Percentiles rank a stretch among this genome's conserved stretches.
Conservation (phyloP, 2,888 invertebrate genomes). For the Pegoplata infirma region DNA sequence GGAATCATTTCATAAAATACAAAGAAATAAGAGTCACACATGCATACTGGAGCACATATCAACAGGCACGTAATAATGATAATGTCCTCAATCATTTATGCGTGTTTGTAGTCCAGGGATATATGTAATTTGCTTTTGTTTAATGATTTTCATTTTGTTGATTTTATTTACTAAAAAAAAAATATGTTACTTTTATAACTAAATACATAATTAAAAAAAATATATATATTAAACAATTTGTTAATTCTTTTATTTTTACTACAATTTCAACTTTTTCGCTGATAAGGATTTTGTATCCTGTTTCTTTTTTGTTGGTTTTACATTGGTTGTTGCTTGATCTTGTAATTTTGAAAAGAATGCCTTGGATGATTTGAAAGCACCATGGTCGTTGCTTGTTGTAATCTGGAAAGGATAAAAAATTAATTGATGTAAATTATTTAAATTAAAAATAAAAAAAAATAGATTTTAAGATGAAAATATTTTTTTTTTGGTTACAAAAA, state of each 20-base stretch:
- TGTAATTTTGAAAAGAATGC: constrained; percentile 93
- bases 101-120: constrained; percentile 10
- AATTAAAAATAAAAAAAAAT: neutral
- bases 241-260: constrained; percentile 60
- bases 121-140: neutral
- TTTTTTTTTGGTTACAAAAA: too few relatives aligned
- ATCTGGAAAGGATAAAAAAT: constrained; percentile 65
- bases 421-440: neutral
- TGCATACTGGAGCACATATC: too few relatives aligned
- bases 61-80: constrained; percentile 46
- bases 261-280: constrained; percentile 83
- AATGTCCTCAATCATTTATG: constrained; percentile 47
- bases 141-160: constrained; percentile 5
- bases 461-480: neutral
- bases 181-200: constrained; percentile 3
- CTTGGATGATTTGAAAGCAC: constrained; percentile 85
- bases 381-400: constrained; percentile 75
- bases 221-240: constrained; percentile 24
- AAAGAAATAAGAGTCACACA: too few relatives aligned
- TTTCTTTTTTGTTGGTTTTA: constrained; percentile 72
- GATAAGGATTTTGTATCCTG: constrained; percentile 79
- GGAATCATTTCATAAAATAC: neutral
- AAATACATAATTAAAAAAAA: constrained; percentile 17
- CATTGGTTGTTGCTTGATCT: constrained; percentile 80
- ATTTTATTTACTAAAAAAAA: constrained; percentile 20